phyloP scores from a whole-genome alignment of 2,888 invertebrate genomes.

The Seladonia tumulorum region DNA sequence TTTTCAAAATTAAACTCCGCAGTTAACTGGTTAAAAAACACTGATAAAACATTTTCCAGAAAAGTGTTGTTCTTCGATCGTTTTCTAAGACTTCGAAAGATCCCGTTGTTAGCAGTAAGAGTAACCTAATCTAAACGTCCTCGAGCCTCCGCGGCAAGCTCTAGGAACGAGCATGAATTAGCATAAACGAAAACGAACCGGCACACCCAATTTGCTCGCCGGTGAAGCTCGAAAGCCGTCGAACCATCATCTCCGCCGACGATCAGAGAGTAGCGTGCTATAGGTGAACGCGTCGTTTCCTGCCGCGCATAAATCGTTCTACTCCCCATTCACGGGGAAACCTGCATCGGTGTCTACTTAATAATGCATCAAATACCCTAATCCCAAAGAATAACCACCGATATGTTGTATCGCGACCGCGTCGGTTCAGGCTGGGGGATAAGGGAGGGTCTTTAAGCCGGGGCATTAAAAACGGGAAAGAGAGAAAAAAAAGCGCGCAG shows the following conservation, averaged over 20 bases:
- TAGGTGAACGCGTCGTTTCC: conserved; percentile 33
- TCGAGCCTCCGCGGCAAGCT: neutral
- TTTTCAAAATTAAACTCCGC: too few relatives aligned
- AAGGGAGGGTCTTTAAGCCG: conserved; percentile 62
- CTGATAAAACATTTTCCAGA: neutral
- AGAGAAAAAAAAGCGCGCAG: conserved; percentile 49
- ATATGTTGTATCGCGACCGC: conserved; percentile 62
- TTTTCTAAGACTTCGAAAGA: neutral
- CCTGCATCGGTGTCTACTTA: conserved; percentile 79
- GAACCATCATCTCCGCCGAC: conserved; percentile 45
- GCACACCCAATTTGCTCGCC: neutral
- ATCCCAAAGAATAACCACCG: conserved; percentile 80
- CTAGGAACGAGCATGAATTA: neutral
- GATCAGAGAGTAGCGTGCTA: neutral
- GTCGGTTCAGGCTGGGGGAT: conserved; percentile 40
- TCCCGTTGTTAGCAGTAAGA: neutral
- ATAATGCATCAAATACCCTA: conserved; percentile 79
- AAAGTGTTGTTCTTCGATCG: neutral
- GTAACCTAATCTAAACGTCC: neutral
- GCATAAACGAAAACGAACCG: neutral
- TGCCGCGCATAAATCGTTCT: conserved; percentile 52
- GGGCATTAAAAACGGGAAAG: conserved; percentile 38
- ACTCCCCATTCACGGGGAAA: conserved; percentile 59
- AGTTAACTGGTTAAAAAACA: too few relatives aligned
- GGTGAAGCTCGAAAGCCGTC: neutral